Conservation (phyloP, 2,797 vertebrate species). For the Manis crassicaudata region DNA sequence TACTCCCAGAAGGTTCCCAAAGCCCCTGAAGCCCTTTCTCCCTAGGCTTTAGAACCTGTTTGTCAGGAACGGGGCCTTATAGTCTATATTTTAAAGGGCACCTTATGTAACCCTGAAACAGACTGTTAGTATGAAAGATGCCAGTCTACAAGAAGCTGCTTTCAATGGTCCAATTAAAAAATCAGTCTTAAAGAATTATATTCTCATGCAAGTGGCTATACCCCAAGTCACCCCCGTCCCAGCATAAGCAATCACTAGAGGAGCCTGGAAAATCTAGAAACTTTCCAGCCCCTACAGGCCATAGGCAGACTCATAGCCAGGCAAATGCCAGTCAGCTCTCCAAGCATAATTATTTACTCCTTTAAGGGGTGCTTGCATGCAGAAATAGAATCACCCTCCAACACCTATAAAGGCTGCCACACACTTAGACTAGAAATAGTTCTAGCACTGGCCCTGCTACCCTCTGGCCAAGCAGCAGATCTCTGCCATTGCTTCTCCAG, state of each 20-base stretch:
- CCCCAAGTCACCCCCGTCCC: neutral
- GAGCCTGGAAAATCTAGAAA: neutral
- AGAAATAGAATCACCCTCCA: neutral
- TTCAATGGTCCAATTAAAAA: neutral
- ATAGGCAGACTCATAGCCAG: neutral
- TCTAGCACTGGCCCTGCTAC: neutral
- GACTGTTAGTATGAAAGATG: neutral
- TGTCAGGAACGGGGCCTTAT: neutral
- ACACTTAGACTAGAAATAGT: neutral
- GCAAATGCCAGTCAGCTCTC: neutral
- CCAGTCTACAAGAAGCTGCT: neutral
- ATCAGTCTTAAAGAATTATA: neutral
- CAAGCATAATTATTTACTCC: neutral
- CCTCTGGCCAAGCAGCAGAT: neutral
- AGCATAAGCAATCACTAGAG: neutral
- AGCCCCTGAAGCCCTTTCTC: neutral
- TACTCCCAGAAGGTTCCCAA: neutral
- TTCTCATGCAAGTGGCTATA: neutral
- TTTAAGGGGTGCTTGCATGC: neutral
- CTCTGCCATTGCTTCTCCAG: neutral
- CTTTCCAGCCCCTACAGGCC: neutral
- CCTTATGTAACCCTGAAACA: neutral
- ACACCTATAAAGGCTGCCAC: neutral
- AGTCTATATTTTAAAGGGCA: neutral
- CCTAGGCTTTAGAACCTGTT: neutral